Base-by-base conservation (phyloP, 1,140 invertebrate species). In the Thrips palmi region DNA sequence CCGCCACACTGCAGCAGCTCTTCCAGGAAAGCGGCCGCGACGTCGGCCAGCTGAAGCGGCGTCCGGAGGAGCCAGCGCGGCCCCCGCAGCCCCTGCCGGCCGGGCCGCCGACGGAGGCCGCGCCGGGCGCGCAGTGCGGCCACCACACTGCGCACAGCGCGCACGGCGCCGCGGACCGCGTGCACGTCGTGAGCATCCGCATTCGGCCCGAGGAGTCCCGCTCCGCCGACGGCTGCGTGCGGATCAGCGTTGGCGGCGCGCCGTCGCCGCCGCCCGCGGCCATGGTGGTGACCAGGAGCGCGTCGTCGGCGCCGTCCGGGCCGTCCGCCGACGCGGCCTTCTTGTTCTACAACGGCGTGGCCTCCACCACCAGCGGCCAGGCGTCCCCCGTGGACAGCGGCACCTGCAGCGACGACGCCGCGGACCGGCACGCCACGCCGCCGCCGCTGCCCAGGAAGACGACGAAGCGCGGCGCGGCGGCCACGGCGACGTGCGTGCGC, bases 321-420 rank as follows among this genome's bases (percentile, higher is more conserved):
- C 25, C 35, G 35, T 29, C 22, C 19, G 31, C 28, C 19, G 25
- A 32, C 33, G 8, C 38, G 31, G n/a, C 31, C 14, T 30, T 29
- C 24, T 43, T 15, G 23, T 33, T n/a, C n/a, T n/a, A n/a, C 22
- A 17, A 17, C 18, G 8, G 37, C 15, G 17, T 14, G 22, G 12
- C 19, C 30, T n/a, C 12, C 12, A 19, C 31, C 11, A 34, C 45
- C 4, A 78, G 74, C 50, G 78, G 78, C 0, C 78, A 83, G 48
- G 77, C 75, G 40, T 82, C 78, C 22, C 77, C 77, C 1, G 46
- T 81, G 40, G 80, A 84, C 57, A 83, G 78, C 37, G 80, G 79
- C 12, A 82, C 78, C 6, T 79, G 79, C 56, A 82, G 77, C 50
- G 81, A 84, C 49, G n/a, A n/a, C n/a, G n/a, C n/a, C 30, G 55